Evolutionary conservation across 2,888 invertebrate species (phyloP), one percentile per base, ranked within the genome.

Genomic region (Ypsolopha sequella): DNA sequence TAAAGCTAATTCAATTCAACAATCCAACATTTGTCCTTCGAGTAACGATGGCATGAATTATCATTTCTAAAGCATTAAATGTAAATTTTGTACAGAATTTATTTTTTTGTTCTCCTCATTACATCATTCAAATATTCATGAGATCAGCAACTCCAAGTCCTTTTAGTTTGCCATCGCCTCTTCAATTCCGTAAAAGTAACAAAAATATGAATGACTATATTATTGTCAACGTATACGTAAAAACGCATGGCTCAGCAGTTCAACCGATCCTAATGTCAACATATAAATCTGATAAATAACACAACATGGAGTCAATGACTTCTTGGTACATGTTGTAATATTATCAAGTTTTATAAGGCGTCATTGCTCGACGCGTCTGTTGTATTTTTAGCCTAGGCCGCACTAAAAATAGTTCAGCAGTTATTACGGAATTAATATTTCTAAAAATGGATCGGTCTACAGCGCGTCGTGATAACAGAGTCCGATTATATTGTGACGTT

Each of bases 381-480:
- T 51, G 71, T 86, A 86, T 85, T 82, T 86, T 86, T 86, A 86
- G 86, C 73, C 80, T 84, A 84, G 84, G 78, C 76, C 76, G 73
- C 60, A 80, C 86, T 86, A 86, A 82, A 86, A 82, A 85, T 86
- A 86, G 85, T 78, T 70, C 72, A 70, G 68, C 75, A 66, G 81
- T 86, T 85, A 86, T 86, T 80, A 85, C 81, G 80, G 84, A 82
- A 85, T 85, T 86, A 86, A 86, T 86, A 86, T 86, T 85, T 86
- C 86, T 86, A 86, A 86, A 86, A 85, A 86, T 73, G 81, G 85
- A 84, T 74, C 77, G 49, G 80, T 80, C 79, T 80, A 76, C 80
- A 74, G 73, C 66, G 57, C 57, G 64, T 58, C 33, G 9, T 80
- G 84, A 84, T 84, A 84, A 82, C 80, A 38, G 8, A 8, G 38